Conservation (phyloP, 2,888 invertebrate species). For the Ctenicera cuprea region DNA sequence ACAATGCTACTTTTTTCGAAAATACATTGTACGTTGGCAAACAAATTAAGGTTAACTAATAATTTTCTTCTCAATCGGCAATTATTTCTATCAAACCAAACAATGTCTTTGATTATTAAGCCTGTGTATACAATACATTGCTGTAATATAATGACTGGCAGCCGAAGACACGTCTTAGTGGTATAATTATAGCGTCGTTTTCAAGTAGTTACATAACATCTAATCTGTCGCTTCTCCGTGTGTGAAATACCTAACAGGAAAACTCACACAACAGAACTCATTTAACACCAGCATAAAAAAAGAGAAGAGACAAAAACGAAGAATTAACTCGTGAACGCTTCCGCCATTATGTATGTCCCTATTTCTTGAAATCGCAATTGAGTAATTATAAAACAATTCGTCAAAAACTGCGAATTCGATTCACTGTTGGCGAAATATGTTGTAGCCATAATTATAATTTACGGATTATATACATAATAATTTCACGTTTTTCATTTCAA, state of each 20-base stretch:
- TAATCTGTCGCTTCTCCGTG: conserved; percentile 22
- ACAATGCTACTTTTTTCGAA: too few relatives aligned
- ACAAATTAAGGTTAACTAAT: too few relatives aligned
- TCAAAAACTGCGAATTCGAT: background rate
- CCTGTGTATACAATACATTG: too few relatives aligned
- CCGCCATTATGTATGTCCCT: conserved; percentile 1
- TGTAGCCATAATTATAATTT: too few relatives aligned
- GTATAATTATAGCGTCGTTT: conserved; percentile 29
- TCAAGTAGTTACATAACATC: conserved; percentile 17
- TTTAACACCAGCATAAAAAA: conserved; percentile 23
- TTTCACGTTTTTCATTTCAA: too few relatives aligned
- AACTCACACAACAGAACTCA: conserved; percentile 33
- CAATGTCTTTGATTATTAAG: too few relatives aligned
- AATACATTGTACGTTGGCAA: too few relatives aligned
- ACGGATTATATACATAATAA: too few relatives aligned
- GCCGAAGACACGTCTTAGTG: conserved; percentile 15
- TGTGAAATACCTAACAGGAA: conserved; percentile 27
- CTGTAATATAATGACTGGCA: background rate
- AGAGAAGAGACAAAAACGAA: background rate
- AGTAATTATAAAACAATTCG: conserved; percentile 30
- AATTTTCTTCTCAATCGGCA: too few relatives aligned
- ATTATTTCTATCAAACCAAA: too few relatives aligned
- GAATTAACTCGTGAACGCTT: conserved; percentile 16
- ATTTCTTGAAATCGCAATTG: conserved; percentile 5
- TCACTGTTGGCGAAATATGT: background rate